Conservation (phyloP, 2,797 vertebrate genomes). For the Spheniscus humboldti region DNA sequence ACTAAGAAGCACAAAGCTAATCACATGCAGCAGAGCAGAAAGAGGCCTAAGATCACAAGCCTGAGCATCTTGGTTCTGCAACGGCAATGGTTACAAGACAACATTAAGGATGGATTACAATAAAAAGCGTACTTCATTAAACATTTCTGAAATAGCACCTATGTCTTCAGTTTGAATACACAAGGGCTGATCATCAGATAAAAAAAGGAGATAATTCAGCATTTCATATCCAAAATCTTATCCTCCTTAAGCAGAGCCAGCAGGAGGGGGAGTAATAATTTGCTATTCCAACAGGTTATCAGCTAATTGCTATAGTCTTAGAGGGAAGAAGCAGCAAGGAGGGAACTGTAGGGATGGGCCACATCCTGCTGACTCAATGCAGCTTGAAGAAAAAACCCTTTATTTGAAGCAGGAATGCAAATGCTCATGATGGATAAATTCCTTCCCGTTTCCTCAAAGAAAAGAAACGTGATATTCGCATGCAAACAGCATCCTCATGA, state of each 20-base stretch:
- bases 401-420: neutral
- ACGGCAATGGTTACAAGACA: neutral
- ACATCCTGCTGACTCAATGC: neutral
- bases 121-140: neutral
- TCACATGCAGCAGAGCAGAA: neutral
- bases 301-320: neutral
- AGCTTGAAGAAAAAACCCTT: neutral
- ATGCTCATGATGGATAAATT: neutral
- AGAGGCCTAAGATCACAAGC: neutral
- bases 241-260: neutral
- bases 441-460: neutral
- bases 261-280: neutral
- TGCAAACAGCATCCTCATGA: neutral
- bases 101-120: neutral
- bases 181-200: neutral
- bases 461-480: neutral
- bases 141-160: neutral
- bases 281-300: neutral
- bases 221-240: neutral
- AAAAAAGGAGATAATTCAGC: neutral
- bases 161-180: neutral
- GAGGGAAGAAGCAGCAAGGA: neutral
- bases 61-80: neutral
- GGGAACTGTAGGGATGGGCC: neutral
- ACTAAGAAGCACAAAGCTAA: neutral